Conservation (phyloP, 2,113 vertebrate species). For the pig (Sus scrofa) region T2T-Sscrofa CM000813.6:142937501-142938000, state of each 20-base stretch:
- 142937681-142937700: not conserved
- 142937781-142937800: not conserved
- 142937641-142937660: not conserved
- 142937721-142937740: not conserved
- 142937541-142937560: not conserved
- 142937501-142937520: not conserved
- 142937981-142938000: no score
- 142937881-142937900: not conserved
- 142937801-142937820: not conserved
- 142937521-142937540: not conserved
- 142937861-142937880: not conserved
- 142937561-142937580: not conserved
- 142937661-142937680: not conserved
- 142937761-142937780: not conserved
- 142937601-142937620: not conserved
- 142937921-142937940: no score
- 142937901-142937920: not conserved
- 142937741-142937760: not conserved
- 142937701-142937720: not conserved
- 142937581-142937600: not conserved
- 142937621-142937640: not conserved
- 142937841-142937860: no score
- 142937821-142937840: not conserved
- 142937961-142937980: no score
- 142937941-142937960: no score